Percentiles rank a stretch among this genome's conserved stretches.
Evolutionary conservation across 2,113 vertebrate species (phyloP).

Genomic region (Alligator sinensis): DNA sequence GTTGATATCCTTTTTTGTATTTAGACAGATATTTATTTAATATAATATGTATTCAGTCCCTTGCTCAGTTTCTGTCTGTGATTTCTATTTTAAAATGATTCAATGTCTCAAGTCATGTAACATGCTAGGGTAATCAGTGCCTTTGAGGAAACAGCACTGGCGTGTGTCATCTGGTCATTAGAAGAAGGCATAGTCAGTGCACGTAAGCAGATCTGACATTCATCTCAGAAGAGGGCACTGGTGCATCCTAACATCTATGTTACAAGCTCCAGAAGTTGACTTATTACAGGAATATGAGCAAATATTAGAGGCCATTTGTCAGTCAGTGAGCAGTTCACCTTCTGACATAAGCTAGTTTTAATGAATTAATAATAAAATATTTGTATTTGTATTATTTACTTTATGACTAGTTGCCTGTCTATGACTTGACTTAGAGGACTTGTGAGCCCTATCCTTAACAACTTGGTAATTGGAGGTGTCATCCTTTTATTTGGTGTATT

Average conservation of each 20-base stretch:
- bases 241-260: neutral
- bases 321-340: neutral
- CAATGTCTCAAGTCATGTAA: neutral
- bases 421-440: neutral
- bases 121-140: too few species aligned
- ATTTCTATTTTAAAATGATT: neutral
- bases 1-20: too few species aligned
- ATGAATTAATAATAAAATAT: neutral
- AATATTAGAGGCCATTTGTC: accelerated
- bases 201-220: neutral
- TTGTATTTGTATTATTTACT: neutral
- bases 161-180: neutral
- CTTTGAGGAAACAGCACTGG: neutral
- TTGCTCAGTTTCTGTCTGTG: neutral
- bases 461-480: neutral
- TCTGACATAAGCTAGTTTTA: neutral
- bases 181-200: neutral
- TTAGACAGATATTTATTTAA: too few species aligned
- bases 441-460: neutral
- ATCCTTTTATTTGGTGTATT: neutral
- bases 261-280: neutral
- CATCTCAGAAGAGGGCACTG: neutral
- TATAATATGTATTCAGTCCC: neutral
- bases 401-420: neutral
- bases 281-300: neutral